Base-by-base conservation (phyloP, 2,888 invertebrate genomes). In the Torymus texanus region DNA sequence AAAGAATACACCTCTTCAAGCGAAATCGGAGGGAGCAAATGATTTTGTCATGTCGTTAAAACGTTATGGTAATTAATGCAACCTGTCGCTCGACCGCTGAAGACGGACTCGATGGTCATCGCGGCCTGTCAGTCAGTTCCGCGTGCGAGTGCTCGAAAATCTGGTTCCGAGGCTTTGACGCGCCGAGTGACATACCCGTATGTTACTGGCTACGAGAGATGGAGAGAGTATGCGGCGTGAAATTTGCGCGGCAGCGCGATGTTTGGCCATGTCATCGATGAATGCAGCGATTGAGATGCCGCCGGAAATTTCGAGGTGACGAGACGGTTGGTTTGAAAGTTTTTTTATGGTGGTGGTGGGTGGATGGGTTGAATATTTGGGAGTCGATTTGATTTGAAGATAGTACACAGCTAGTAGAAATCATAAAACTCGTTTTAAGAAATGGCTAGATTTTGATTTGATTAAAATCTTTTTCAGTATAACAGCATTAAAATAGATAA, bases 1-100 rank as follows among this genome's bases (percentile, higher is more conserved):
- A 41, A 41, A 41, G 10, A 41, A 41, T 41, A 41, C 8, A 41
- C 41, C 41, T 41, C 41, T 41, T 8, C 41, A 41, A 41, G 41
- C 41, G 41, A 41, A 41, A 41, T 41, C 41, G 8, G 14, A 16
- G 59, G 51, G 56, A 63, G 75, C 78, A 75, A 78, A 75, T 78
- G 74, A 78, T 81, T 75, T 78, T 81, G 75, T 81, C 81, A 78
- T 66, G 78, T 76, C 72, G 61, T 76, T 76, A 80, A 72, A 79
- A 72, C 77, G 77, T 78, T 75, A 72, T 63, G 78, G 75, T 75
- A 78, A 75, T 81, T 78, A 81, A 81, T 78, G 78, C 72, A 72
- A 24, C 58, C 72, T 72, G 65, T 70, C 75, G 59, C 65, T 58
- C 61, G 41, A 59, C 67, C 21, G 24, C 50, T 62, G 66, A 63